phyloP scores from a whole-genome alignment of 2,888 invertebrate species.

The Conchocele bisecta region DNA sequence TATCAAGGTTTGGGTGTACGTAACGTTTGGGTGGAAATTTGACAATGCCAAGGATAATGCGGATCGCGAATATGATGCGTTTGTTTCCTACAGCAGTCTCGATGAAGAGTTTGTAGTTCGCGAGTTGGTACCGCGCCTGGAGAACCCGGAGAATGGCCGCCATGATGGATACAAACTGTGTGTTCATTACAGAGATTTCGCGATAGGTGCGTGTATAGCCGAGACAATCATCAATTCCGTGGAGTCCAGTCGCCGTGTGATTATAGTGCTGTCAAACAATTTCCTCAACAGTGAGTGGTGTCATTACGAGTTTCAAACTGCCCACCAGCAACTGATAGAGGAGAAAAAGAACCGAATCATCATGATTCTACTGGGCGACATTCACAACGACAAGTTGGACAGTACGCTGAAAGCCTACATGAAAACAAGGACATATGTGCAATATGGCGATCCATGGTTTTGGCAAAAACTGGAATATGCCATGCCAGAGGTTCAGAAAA shows the following conservation, averaged over 20 bases:
- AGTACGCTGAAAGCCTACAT: conserved; percentile 24
- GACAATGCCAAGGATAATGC: conserved; percentile 4
- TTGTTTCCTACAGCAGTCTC: conserved; percentile 90
- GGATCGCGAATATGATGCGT: conserved; percentile 88
- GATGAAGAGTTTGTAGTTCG: conserved; percentile 94
- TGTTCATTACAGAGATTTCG: conserved; percentile 72
- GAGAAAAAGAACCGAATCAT: conserved; percentile 91
- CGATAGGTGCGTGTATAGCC: conserved; percentile 85
- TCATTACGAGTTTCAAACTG: conserved; percentile 93
- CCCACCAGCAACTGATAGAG: conserved; percentile 90
- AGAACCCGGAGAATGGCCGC: conserved; percentile 88
- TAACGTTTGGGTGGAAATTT: conserved; percentile 32
- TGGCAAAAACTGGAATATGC: conserved; percentile 3
- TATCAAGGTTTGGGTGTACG: conserved; percentile 28
- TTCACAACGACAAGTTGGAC: conserved; percentile 88
- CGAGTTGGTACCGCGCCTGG: conserved; percentile 91
- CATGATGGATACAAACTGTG: conserved; percentile 84
- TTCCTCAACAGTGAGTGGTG: conserved; percentile 96
- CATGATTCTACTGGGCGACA: conserved; percentile 91
- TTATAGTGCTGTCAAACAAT: conserved; percentile 93
- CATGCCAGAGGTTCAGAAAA: too few relatives aligned
- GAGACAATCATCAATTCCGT: conserved; percentile 94
- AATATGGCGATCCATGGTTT: conserved; percentile 7
- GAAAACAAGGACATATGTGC: conserved; percentile 24
- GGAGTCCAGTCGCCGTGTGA: conserved; percentile 92